Conservation (phyloP, 1,140 invertebrate genomes). For the Cherax destructor region DNA sequence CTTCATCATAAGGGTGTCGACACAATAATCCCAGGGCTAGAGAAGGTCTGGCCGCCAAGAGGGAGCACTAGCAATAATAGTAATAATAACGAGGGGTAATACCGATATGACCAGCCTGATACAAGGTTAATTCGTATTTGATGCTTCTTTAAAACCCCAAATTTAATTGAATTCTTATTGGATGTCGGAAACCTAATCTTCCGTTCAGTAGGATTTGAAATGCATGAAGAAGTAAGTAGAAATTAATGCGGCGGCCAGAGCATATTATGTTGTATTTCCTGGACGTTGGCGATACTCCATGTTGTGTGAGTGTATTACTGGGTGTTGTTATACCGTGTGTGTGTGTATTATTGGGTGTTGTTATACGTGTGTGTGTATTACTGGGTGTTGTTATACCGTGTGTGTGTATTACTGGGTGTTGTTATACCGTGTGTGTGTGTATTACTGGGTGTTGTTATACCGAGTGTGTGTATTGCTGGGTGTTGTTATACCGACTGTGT, state of each 20-base stretch:
- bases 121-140: slow-evolving; percentile 46
- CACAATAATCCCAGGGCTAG: slow-evolving; percentile 34
- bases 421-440: no score
- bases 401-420: no score
- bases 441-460: no score
- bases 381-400: no score
- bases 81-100: slow-evolving; percentile 51
- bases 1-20: slow-evolving; percentile 52
- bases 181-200: slow-evolving; percentile 1
- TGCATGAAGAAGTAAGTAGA: slow-evolving; percentile 3
- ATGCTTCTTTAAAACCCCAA: slow-evolving; percentile 49
- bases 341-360: no score
- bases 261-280: not conserved
- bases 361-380: no score
- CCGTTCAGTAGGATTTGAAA: slow-evolving; percentile 1
- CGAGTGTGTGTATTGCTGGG: no score
- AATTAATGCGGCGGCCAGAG: not conserved
- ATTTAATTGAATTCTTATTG: slow-evolving; percentile 57
- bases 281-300: not conserved
- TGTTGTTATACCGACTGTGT: no score
- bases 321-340: no score
- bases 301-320: not conserved
- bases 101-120: slow-evolving; percentile 36
- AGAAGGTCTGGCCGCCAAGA: slow-evolving; percentile 24
- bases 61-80: slow-evolving; percentile 39